Conservation (phyloP, 1,140 invertebrate species). For the Trypoxylus dichotomus region DNA sequence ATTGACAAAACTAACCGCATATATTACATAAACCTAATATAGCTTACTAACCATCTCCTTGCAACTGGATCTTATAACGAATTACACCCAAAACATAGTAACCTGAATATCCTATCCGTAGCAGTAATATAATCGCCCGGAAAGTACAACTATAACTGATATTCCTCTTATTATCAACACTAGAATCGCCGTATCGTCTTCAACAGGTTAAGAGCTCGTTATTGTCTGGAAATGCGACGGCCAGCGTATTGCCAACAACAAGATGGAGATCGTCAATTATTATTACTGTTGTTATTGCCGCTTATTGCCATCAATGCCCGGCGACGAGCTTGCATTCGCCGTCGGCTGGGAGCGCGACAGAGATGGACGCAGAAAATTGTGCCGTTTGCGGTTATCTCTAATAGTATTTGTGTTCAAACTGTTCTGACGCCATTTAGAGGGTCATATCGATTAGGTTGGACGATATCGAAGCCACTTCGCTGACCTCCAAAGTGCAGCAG, state of each 20-base stretch:
- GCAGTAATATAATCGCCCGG: neutral
- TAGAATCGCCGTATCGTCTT: neutral
- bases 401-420: constrained; percentile 15
- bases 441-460: constrained; percentile 20
- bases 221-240: constrained; percentile 8
- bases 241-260: neutral
- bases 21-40: no score
- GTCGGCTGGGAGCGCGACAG: neutral
- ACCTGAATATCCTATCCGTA: neutral
- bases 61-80: no score
- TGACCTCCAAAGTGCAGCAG: constrained; percentile 12
- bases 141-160: neutral
- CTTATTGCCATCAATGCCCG: constrained; percentile 7
- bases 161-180: neutral
- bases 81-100: neutral
- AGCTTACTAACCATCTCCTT: no score
- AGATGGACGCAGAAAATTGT: neutral
- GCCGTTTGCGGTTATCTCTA: constrained; percentile 14
- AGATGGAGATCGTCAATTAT: constrained; percentile 23
- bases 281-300: constrained; percentile 17
- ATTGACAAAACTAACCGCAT: no score
- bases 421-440: constrained; percentile 15
- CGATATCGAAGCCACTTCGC: constrained; percentile 6
- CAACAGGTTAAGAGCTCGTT: constrained; percentile 15
- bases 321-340: neutral